A percentile compares a stretch with the other conserved stretches of the same genome.
Evolutionary conservation across 2,888 invertebrate species (phyloP).

Genomic region (Protonemura montana): DNA sequence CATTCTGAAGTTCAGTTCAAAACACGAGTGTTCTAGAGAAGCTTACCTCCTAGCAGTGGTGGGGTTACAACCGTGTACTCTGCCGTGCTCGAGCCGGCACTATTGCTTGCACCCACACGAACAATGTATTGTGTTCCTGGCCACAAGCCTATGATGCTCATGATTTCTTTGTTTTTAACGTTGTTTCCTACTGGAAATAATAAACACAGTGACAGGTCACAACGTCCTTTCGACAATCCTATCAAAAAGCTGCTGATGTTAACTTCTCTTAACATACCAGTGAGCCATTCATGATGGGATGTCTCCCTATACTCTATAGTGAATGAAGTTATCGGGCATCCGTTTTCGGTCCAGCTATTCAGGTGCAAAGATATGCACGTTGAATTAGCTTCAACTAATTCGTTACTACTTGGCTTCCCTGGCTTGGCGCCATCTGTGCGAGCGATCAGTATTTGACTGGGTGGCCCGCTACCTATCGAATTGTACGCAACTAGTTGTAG

Average conservation of each 20-base stretch:
- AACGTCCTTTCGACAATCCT: not conserved
- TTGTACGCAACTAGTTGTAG: conserved; percentile 54
- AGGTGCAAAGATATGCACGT: conserved; percentile 56
- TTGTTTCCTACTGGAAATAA: conserved; percentile 52
- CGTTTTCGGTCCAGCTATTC: conserved; percentile 55
- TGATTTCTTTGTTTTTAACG: conserved; percentile 52
- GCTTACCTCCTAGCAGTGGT: conserved; percentile 50
- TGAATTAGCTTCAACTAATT: conserved; percentile 55
- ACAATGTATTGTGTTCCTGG: conserved; percentile 56
- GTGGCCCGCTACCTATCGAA: conserved; percentile 54
- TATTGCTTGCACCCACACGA: conserved; percentile 54
- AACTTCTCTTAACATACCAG: conserved; percentile 54
- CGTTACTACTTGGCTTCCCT: conserved; percentile 53
- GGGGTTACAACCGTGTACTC: conserved; percentile 53
- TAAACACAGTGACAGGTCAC: not conserved
- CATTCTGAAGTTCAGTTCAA: no score
- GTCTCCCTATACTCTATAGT: conserved; percentile 56
- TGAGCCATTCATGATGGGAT: conserved; percentile 55
- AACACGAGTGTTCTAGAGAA: not conserved
- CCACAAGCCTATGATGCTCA: conserved; percentile 55
- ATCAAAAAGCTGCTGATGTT: no score
- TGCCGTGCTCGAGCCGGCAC: conserved; percentile 54
- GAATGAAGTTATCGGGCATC: conserved; percentile 55
- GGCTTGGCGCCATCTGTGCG: conserved; percentile 56
- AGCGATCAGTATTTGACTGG: conserved; percentile 54